phyloP scores from a whole-genome alignment of 1,140 invertebrate genomes.

The Dinoponera quadriceps region DNA sequence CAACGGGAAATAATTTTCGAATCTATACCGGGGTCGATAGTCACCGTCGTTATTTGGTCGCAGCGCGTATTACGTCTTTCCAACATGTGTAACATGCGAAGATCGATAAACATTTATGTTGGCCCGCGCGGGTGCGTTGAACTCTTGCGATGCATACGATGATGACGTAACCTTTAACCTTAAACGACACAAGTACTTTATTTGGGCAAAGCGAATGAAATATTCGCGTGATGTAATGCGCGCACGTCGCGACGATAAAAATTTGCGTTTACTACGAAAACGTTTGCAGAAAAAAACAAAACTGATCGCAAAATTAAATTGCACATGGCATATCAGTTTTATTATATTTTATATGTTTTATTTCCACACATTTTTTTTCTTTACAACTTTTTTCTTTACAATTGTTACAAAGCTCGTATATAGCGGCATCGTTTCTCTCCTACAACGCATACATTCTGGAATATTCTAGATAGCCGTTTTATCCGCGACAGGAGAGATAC shows the following conservation, averaged over 20 bases:
- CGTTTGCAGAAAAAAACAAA: background rate
- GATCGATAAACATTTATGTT: conserved; percentile 45
- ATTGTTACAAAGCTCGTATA: background rate
- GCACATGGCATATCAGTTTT: background rate
- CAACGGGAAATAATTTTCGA: background rate
- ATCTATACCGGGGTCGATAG: too few species aligned
- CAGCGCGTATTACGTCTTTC: background rate
- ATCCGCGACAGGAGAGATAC: background rate
- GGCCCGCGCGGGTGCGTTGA: conserved; percentile 23
- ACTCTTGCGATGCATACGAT: background rate
- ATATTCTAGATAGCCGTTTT: background rate
- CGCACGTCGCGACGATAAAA: background rate
- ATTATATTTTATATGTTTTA: background rate
- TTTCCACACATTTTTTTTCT: too few species aligned
- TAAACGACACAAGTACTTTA: background rate
- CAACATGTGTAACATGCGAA: conserved; percentile 11
- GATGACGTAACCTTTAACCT: conserved; percentile 40
- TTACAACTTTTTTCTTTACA: too few species aligned
- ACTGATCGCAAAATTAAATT: background rate
- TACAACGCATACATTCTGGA: background rate
- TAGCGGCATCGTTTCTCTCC: background rate
- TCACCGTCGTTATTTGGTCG: background rate
- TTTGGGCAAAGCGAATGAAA: background rate
- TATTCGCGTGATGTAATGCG: background rate
- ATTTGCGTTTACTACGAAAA: background rate